A percentile compares a stretch with the other conserved stretches of the same genome.
Evolutionary conservation across 2,888 invertebrate species (phyloP).

Genomic region (Neocrepidodera transversa): DNA sequence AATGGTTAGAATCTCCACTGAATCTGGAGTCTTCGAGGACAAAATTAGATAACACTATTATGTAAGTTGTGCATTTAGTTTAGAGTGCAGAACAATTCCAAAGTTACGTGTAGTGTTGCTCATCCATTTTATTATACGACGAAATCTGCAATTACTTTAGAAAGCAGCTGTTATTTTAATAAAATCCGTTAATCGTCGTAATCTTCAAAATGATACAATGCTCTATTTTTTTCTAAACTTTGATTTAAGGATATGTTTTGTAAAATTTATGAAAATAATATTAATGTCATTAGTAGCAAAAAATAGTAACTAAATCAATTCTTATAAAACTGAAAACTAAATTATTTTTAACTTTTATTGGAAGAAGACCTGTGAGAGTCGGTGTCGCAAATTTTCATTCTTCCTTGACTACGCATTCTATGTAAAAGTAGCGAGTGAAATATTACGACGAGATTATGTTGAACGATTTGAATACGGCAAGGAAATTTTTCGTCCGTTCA

Average conservation of each 20-base stretch:
- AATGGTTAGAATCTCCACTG: conserved; percentile 14
- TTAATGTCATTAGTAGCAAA: no score
- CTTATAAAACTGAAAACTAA: no score
- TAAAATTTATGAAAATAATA: no score
- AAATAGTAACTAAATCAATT: no score
- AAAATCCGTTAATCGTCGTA: not conserved
- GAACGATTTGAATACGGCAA: conserved; percentile 24
- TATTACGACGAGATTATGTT: conserved; percentile 10
- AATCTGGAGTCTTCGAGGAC: conserved; percentile 6
- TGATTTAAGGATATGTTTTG: no score
- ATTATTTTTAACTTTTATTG: no score
- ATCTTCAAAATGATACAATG: no score
- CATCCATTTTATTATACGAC: conserved; percentile 5
- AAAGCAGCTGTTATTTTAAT: conserved; percentile 7
- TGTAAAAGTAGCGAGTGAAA: conserved; percentile 4
- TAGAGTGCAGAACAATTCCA: conserved; percentile 16
- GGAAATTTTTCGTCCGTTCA: conserved; percentile 12
- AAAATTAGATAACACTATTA: conserved; percentile 19
- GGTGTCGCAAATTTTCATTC: conserved; percentile 7
- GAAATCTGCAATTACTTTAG: conserved; percentile 5
- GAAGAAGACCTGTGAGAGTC: no score
- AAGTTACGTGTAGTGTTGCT: conserved; percentile 13
- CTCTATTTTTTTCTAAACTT: no score
- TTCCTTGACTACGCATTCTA: conserved; percentile 7
- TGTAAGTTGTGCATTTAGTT: conserved; percentile 15